phyloP scores from a whole-genome alignment of 2,888 invertebrate species.

The Trichacis sp. region DNA sequence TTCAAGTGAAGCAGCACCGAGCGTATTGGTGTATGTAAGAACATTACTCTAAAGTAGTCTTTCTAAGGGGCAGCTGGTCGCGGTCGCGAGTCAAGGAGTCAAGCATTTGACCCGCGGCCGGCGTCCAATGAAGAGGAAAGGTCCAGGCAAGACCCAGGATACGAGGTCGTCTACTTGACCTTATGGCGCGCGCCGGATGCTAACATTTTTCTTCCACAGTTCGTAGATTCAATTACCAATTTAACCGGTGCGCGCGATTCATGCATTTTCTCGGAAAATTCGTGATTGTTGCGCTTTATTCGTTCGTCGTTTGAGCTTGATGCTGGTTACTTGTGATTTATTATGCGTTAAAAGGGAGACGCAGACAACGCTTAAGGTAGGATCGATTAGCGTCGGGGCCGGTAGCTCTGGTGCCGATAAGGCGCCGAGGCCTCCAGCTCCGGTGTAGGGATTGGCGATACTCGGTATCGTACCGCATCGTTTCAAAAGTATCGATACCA shows the following conservation, averaged over 20 bases:
- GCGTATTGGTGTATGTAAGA: conserved; percentile 41
- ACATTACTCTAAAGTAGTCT: conserved; percentile 38
- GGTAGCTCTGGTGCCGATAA: too few species aligned
- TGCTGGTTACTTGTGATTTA: too few species aligned
- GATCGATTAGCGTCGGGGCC: too few species aligned
- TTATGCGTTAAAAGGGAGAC: too few species aligned
- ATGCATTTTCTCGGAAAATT: background rate
- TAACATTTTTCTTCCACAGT: conserved; percentile 62
- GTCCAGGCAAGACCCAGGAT: conserved; percentile 63
- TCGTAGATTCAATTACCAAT: conserved; percentile 43
- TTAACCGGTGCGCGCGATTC: background rate
- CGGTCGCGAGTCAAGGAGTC: conserved; percentile 62
- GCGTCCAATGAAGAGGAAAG: conserved; percentile 56
- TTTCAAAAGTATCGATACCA: too few species aligned
- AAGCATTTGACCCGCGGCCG: conserved; percentile 61
- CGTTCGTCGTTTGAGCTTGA: too few species aligned
- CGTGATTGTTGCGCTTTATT: too few species aligned
- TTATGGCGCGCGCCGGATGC: conserved; percentile 66
- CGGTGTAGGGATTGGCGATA: too few species aligned
- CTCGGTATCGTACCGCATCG: too few species aligned
- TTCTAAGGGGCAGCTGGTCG: conserved; percentile 62
- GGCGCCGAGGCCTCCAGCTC: too few species aligned
- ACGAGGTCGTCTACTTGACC: conserved; percentile 67
- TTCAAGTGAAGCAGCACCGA: conserved; percentile 27
- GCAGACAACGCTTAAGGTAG: too few species aligned